phyloP scores from a whole-genome alignment of 2,888 invertebrate species.

The Torymus tubicola region DNA sequence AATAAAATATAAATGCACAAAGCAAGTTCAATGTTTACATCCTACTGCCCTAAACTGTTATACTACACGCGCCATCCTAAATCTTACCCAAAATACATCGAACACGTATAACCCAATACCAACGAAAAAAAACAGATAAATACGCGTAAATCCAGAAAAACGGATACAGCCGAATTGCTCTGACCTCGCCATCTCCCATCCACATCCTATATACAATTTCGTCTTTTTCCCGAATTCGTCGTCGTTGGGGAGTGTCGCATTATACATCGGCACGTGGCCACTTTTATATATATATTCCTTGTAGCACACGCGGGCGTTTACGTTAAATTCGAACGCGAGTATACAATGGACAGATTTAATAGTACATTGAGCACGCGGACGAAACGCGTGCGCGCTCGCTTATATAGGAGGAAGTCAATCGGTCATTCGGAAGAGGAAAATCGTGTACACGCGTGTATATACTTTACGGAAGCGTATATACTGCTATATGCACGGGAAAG shows the following conservation, averaged over 20 bases:
- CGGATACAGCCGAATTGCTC: not conserved
- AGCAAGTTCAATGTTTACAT: too few species aligned
- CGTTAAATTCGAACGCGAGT: slow-evolving; percentile 13
- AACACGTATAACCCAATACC: too few species aligned
- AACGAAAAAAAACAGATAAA: too few species aligned
- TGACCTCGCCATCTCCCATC: too few species aligned
- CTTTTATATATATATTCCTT: not conserved
- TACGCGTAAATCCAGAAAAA: not conserved
- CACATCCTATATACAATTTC: too few species aligned
- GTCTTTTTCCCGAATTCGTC: slow-evolving; percentile 36
- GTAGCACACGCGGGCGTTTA: not conserved
- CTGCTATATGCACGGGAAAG: slow-evolving; percentile 29
- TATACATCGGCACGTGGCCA: slow-evolving; percentile 21
- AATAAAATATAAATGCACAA: too few species aligned
- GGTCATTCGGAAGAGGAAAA: slow-evolving; percentile 57
- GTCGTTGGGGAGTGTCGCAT: not conserved
- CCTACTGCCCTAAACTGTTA: too few species aligned
- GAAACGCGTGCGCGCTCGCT: too few species aligned
- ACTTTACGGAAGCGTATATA: slow-evolving; percentile 19
- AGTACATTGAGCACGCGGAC: slow-evolving; percentile 72
- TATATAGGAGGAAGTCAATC: slow-evolving; percentile 35
- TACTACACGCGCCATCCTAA: too few species aligned
- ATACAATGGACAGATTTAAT: slow-evolving; percentile 75
- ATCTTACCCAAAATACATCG: too few species aligned
- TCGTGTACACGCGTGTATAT: slow-evolving; percentile 39